Evolutionary conservation across 2,113 vertebrate species (phyloP), one percentile per base, ranked within the genome.

Genomic region (Columba livia): DNA sequence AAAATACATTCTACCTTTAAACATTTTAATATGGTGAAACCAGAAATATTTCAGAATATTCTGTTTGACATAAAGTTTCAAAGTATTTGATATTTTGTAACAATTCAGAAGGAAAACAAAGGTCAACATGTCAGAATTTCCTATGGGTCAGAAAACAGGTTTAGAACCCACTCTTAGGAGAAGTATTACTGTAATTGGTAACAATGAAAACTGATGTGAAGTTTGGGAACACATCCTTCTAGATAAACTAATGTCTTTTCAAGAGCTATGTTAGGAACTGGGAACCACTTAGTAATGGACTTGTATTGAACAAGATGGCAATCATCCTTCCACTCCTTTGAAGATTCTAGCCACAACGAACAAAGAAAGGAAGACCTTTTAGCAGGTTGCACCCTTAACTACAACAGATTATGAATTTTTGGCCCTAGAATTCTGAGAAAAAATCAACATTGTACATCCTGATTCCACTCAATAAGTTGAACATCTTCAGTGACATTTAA

Each of bases 401-500:
- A 48, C 29, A 84, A 64, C 8, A 79, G 8, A 48, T 36, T 73
- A 29, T 70, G n/a, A 88, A 70, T 32, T 51, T 90, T 80, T 91
- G 23, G 42, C 29, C 7, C 29, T 64, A 62, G n/a, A 95, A 66
- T 70, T 5, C n/a, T 28, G 14, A 84, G 56, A 25, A 75, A 67
- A 86, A 36, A 16, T 5, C 47, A 91, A 12, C 2, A 8, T 15
- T 75, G 16, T 7, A 38, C 4, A 1, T 72, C 42, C 44, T 88
- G 51, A 65, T 82, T 88, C 54, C 75, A 82, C 42, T 4, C 57
- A 54, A 3, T 48, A 79, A 84, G 10, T 69, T 83, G 83, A 93
- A 95, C 48, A 93, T 91, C 88, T 91, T 85, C 42, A 66, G 34
- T 93, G 86, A 84, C 88, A 74, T 95, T 93, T 48, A 40, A 93